phyloP scores from a whole-genome alignment of 2,888 invertebrate species.

The Hydriomena furcata region DNA sequence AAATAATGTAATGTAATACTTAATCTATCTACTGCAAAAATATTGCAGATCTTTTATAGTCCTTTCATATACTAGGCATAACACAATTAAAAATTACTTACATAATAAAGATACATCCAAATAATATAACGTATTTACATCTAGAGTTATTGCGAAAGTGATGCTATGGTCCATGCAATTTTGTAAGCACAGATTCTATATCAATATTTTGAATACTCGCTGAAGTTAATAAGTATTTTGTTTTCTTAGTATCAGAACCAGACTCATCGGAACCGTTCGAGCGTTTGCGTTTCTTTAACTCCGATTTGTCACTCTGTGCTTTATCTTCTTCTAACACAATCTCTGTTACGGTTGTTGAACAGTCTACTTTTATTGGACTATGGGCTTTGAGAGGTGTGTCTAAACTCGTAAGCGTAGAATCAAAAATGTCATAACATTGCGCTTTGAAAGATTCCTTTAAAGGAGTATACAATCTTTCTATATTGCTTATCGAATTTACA shows the following conservation, averaged over 20 bases:
- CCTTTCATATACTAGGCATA: background rate
- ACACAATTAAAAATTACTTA: conserved; percentile 12
- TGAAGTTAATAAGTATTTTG: conserved; percentile 63
- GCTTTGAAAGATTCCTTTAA: conserved; percentile 60
- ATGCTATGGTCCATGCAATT: conserved; percentile 70
- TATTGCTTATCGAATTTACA: conserved; percentile 63
- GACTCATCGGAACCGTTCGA: conserved; percentile 55
- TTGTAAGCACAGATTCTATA: conserved; percentile 74
- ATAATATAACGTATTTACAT: conserved; percentile 17
- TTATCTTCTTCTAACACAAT: conserved; percentile 62
- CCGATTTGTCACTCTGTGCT: conserved; percentile 49
- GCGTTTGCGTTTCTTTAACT: conserved; percentile 64
- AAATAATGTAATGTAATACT: conserved; percentile 30
- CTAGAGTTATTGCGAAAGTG: conserved; percentile 1
- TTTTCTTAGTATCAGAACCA: conserved; percentile 54
- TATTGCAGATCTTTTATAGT: conserved; percentile 16
- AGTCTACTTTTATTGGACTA: conserved; percentile 47
- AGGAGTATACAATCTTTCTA: conserved; percentile 67
- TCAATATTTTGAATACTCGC: conserved; percentile 73
- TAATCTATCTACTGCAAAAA: conserved; percentile 21
- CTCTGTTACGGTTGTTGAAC: conserved; percentile 54
- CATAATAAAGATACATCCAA: conserved; percentile 15
- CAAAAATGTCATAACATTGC: conserved; percentile 71
- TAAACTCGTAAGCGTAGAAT: conserved; percentile 74
- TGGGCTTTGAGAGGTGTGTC: conserved; percentile 68